Conservation (phyloP, 2,888 invertebrate species). For the Euplagia quadripunctaria region DNA sequence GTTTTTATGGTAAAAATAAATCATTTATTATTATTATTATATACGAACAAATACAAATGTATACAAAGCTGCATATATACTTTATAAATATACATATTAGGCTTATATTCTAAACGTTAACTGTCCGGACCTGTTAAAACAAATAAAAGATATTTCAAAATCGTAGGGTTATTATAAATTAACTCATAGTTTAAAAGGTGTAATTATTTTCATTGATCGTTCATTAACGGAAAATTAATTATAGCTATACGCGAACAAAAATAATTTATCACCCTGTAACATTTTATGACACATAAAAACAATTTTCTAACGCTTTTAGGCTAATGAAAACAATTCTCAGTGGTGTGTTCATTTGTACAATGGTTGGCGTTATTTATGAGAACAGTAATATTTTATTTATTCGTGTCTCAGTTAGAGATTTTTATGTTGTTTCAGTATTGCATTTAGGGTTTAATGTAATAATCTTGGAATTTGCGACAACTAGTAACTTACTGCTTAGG, state of each 20-base stretch:
- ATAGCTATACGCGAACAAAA: conserved; percentile 26
- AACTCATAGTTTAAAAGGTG: neutral
- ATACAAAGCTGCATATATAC: too few species aligned
- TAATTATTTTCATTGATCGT: conserved; percentile 10
- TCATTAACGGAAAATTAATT: conserved; percentile 24
- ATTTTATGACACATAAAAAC: conserved; percentile 44
- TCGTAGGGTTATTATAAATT: neutral
- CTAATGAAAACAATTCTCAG: conserved; percentile 67
- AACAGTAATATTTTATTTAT: conserved; percentile 16
- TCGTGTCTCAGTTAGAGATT: neutral
- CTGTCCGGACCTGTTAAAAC: too few species aligned
- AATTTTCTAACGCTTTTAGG: conserved; percentile 65
- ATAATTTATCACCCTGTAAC: conserved; percentile 39
- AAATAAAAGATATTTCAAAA: neutral
- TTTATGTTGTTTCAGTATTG: neutral
- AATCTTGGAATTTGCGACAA: too few species aligned
- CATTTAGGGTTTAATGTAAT: neutral
- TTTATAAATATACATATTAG: too few species aligned
- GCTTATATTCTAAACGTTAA: too few species aligned
- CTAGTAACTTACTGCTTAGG: too few species aligned
- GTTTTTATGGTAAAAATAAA: too few species aligned
- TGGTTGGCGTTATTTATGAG: conserved; percentile 34
- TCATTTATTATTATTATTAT: too few species aligned
- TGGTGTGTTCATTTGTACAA: conserved; percentile 48
- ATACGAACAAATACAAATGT: too few species aligned